Conservation (phyloP, 2,797 vertebrate species). For the Anableps anableps region DNA sequence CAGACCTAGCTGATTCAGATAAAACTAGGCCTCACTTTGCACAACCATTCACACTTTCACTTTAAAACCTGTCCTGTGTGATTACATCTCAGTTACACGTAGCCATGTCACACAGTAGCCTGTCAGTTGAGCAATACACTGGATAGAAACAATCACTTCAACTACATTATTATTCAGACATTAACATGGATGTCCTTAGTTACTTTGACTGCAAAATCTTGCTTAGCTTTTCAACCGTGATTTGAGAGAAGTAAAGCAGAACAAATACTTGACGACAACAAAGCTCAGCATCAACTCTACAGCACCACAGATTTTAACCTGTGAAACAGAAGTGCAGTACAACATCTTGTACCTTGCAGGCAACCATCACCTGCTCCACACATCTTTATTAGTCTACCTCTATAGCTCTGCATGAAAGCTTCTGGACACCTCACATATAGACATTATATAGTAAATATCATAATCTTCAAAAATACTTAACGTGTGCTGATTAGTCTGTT, state of each 20-base stretch:
- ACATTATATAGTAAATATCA: too few relatives aligned
- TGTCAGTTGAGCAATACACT: not conserved
- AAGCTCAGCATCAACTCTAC: not conserved
- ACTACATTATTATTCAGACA: not conserved
- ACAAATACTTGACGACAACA: not conserved
- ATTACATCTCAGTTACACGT: not conserved
- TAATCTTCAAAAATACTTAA: too few relatives aligned
- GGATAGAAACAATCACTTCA: not conserved
- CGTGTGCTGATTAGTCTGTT: too few relatives aligned
- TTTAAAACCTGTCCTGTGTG: not conserved
- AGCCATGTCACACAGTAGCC: not conserved
- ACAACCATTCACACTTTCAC: not conserved
- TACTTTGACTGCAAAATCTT: not conserved
- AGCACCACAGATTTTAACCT: too few relatives aligned
- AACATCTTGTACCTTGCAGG: too few relatives aligned
- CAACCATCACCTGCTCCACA: too few relatives aligned
- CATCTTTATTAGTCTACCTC: too few relatives aligned
- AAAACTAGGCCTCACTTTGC: not conserved
- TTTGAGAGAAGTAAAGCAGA: not conserved
- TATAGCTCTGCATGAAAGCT: too few relatives aligned
- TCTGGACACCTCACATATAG: too few relatives aligned
- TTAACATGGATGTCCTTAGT: not conserved
- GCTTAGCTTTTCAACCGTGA: not conserved
- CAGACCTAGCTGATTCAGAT: not conserved
- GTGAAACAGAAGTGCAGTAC: too few relatives aligned